Conservation (phyloP, 2,113 vertebrate species). For the Gymnorhina tibicen region DNA sequence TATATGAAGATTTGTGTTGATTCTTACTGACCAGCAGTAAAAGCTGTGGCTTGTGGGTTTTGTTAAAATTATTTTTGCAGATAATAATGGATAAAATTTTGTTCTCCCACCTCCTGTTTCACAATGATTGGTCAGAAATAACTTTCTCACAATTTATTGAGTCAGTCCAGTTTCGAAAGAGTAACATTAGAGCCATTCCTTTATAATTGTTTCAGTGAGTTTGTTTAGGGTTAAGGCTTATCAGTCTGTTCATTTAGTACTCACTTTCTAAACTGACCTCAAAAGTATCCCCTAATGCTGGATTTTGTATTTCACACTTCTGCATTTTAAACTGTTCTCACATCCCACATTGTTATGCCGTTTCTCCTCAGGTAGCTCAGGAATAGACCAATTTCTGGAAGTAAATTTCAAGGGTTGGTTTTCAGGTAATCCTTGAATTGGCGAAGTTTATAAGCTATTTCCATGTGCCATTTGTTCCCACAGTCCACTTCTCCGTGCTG, state of each 20-base stretch:
- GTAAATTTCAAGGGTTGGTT: slow-evolving; percentile 28
- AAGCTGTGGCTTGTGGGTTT: background rate
- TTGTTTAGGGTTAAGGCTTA: background rate
- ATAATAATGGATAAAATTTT: background rate
- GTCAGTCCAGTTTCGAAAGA: background rate
- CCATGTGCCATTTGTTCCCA: slow-evolving; percentile 34
- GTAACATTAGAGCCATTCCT: background rate
- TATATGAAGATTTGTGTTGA: background rate
- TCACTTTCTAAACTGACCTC: background rate
- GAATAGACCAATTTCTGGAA: slow-evolving; percentile 30
- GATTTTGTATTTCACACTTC: background rate
- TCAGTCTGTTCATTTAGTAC: background rate
- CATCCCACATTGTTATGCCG: background rate
- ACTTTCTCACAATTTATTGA: background rate
- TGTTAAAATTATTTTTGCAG: background rate
- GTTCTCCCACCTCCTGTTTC: background rate
- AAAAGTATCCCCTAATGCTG: background rate
- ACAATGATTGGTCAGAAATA: background rate
- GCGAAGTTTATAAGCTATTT: background rate
- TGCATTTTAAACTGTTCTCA: background rate
- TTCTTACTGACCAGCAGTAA: background rate
- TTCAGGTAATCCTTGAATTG: background rate
- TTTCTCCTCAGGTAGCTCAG: slow-evolving; percentile 10
- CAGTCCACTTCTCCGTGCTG: slow-evolving; percentile 57
- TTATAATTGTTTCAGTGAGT: background rate